These are phyloP conservation scores for Planococcus citri DNA, from an alignment of 1,140 invertebrate genomes.

Conservation along the genomic window DNA sequence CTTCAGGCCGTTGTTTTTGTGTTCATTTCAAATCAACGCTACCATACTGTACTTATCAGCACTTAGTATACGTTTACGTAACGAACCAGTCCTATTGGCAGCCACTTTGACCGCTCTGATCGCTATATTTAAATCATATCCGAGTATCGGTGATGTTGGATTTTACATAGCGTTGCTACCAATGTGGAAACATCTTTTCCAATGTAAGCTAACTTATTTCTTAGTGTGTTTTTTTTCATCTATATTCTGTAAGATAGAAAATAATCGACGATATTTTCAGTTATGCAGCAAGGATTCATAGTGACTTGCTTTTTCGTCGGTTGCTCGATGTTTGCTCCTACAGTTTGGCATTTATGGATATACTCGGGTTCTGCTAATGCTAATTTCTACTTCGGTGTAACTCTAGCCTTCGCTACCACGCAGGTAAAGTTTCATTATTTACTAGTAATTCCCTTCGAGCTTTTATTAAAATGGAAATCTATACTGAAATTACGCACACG, in stretches of 20 bases:
- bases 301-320: conserved; percentile 79
- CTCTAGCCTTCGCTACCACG: conserved; percentile 84
- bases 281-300: conserved; percentile 85
- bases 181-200: conserved; percentile 79
- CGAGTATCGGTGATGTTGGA: conserved; percentile 85
- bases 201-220: conserved; percentile 53
- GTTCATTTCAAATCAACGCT: conserved; percentile 93
- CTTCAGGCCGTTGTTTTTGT: conserved; percentile 87
- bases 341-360: conserved; percentile 97
- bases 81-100: conserved; percentile 74
- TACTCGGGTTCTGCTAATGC: conserved; percentile 96
- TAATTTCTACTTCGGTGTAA: conserved; percentile 98
- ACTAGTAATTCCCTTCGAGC: no score
- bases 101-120: conserved; percentile 72
- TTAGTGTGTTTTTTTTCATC: neutral
- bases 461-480: conserved; percentile 1
- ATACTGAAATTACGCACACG: no score
- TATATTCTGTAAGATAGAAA: no score
- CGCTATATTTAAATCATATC: conserved; percentile 93
- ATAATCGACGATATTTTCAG: no score
- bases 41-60: conserved; percentile 81
- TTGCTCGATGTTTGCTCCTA: conserved; percentile 78
- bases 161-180: conserved; percentile 83
- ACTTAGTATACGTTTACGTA: conserved; percentile 67
- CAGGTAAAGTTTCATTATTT: conserved; percentile 48